These are phyloP conservation scores for Danionella dracula DNA, from an alignment of 2,797 vertebrate genomes.

Conservation along the genomic window DNA sequence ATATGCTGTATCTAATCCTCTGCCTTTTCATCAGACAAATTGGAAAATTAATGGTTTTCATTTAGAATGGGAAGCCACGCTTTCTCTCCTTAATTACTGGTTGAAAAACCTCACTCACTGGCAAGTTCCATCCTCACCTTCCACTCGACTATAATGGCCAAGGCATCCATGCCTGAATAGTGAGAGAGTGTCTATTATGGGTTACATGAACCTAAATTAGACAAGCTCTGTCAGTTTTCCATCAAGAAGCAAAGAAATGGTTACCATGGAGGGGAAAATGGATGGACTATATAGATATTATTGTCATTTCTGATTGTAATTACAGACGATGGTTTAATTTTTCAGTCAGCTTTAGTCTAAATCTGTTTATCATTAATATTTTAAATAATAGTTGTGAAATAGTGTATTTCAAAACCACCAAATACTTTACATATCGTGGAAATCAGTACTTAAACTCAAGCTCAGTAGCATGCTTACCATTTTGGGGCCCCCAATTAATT, in stretches of 20 bases:
- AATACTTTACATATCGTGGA: too few species aligned
- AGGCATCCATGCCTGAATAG: conserved; percentile 22
- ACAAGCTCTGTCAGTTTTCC: conserved; percentile 39
- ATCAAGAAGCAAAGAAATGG: conserved; percentile 38
- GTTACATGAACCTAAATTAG: conserved; percentile 45
- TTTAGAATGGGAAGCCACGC: conserved; percentile 26
- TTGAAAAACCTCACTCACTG: conserved; percentile 12
- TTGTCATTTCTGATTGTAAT: conserved; percentile 31
- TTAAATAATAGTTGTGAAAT: too few species aligned
- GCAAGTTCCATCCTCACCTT: conserved; percentile 29
- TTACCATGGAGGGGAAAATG: conserved; percentile 38
- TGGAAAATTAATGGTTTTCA: conserved; percentile 41
- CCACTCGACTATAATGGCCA: conserved; percentile 17
- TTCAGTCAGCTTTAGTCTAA: too few species aligned
- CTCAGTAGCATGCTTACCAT: too few species aligned
- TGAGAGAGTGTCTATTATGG: conserved; percentile 36
- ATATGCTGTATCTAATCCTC: neutral
- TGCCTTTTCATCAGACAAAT: conserved; percentile 33
- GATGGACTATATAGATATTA: conserved; percentile 30
- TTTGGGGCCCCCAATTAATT: too few species aligned
- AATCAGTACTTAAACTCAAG: too few species aligned
- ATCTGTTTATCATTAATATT: too few species aligned
- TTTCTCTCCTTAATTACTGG: conserved; percentile 35
- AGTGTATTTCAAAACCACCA: too few species aligned
- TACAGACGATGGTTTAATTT: conserved; percentile 43